These are phyloP conservation scores for Tetraneura akinire DNA, from an alignment of 1,140 invertebrate species.

Conservation along the genomic window DNA sequence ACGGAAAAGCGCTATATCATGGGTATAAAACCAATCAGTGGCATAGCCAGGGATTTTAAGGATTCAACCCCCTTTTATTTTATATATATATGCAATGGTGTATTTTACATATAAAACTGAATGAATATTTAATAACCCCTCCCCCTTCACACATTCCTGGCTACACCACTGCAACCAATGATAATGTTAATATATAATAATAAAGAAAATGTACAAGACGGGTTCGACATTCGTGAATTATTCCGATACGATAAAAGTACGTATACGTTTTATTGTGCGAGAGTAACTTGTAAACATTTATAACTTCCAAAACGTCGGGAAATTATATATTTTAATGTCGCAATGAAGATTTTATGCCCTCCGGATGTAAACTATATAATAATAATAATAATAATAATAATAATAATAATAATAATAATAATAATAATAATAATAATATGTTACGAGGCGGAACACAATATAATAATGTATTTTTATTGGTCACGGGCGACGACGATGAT, in stretches of 20 bases:
- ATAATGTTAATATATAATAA: too few relatives aligned
- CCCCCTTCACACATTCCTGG: too few relatives aligned
- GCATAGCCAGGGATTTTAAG: too few relatives aligned
- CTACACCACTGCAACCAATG: too few relatives aligned
- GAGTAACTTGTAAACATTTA: background rate
- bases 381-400: background rate
- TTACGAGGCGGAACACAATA: background rate
- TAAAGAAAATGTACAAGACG: too few relatives aligned
- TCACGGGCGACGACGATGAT: background rate
- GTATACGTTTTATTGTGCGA: background rate
- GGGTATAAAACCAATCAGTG: too few relatives aligned
- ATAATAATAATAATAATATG: background rate
- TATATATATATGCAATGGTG: too few relatives aligned
- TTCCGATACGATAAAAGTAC: background rate
- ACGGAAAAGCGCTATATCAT: too few relatives aligned
- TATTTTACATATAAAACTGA: too few relatives aligned
- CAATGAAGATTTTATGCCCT: conserved; percentile 9
- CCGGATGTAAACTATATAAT: background rate
- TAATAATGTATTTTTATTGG: conserved; percentile 10
- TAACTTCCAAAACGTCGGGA: background rate
- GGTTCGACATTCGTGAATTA: too few relatives aligned
- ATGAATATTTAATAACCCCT: too few relatives aligned
- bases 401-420: background rate
- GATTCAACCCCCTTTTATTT: too few relatives aligned
- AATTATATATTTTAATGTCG: background rate